Base-by-base conservation (phyloP, 2,113 vertebrate species). In the Barbus barbus region DNA sequence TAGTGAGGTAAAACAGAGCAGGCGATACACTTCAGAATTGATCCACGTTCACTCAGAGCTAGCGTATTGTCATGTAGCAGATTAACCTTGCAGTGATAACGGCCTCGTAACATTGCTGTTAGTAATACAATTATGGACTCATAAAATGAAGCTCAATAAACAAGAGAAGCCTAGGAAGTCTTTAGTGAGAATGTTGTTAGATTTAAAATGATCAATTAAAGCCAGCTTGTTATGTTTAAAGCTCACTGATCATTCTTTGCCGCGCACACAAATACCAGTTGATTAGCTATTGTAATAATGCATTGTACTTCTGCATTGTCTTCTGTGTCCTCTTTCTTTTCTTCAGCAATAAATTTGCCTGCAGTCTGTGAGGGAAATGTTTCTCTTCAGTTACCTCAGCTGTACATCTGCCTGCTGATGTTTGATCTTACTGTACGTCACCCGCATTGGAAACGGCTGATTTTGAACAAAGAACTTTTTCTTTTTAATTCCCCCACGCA, bases 381-480 rank as follows among this genome's bases (percentile, higher is more conserved):
- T 71, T 81, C 28, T 28, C 36, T 33, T 81, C 28, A n/a, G 24
- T 81, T 46, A 44, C 78, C n/a, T 48, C 31, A 51, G 61, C 61
- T 71, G n/a, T n/a, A n/a, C n/a, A n/a, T 53, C 79, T 56, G 44
- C 11, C 53, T 60, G 11, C 36, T 67, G 24, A 58, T 41, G 38
- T 84, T 58, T 79, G 48, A 18, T 81, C 75, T 33, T 36, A 3
- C 46, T 58, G 20, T 36, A 74, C 31, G 72, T 78, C 51, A 44
- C 20, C 56, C 24, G 28, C 51, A 41, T 28, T 81, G 28, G 60
- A 84, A 78, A 60, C 61, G 63, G 58, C 67, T 82, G 83, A 89
- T 80, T 88, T 88, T 87, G 73, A 83, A 83, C 76, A 69, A 58
- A 73, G 46, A 79, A 51, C 83, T 82, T 67, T 2, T 73, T 69